Conservation (phyloP, 2,797 vertebrate genomes). For the Sebastes minor region DNA sequence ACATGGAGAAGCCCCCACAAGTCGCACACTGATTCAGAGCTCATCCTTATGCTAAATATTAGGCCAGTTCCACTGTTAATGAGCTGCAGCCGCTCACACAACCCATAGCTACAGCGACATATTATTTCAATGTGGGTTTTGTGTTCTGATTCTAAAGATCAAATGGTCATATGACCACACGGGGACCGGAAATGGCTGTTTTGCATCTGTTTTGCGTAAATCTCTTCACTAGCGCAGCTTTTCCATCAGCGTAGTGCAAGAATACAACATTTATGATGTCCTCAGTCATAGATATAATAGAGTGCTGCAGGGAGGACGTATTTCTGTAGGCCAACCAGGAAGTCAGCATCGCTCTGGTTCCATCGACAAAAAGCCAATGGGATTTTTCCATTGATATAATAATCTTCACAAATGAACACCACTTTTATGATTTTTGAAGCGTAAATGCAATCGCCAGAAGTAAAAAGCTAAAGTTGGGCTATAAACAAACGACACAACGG, state of each 20-base stretch:
- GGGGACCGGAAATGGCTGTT: neutral
- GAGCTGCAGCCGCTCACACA: neutral
- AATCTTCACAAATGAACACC: too few relatives aligned
- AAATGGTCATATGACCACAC: conserved; percentile 2
- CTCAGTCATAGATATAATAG: neutral
- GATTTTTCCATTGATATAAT: too few relatives aligned
- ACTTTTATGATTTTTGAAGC: too few relatives aligned
- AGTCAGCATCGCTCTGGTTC: too few relatives aligned
- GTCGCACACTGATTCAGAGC: conserved; percentile 40
- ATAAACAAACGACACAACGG: too few relatives aligned
- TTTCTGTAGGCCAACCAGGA: too few relatives aligned
- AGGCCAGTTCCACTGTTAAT: conserved; percentile 19
- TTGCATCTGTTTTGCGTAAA: neutral
- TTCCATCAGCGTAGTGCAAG: neutral
- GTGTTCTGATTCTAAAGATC: neutral
- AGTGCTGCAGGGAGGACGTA: too few relatives aligned
- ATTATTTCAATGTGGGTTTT: neutral
- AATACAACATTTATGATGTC: neutral
- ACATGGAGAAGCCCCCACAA: conserved; percentile 53
- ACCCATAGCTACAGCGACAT: neutral
- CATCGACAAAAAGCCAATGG: too few relatives aligned
- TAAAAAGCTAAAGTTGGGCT: too few relatives aligned
- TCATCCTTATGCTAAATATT: conserved; percentile 39
- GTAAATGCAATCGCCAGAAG: too few relatives aligned
- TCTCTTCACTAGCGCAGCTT: neutral